phyloP scores from a whole-genome alignment of 1,140 invertebrate genomes.

The Olivierus martensii region DNA sequence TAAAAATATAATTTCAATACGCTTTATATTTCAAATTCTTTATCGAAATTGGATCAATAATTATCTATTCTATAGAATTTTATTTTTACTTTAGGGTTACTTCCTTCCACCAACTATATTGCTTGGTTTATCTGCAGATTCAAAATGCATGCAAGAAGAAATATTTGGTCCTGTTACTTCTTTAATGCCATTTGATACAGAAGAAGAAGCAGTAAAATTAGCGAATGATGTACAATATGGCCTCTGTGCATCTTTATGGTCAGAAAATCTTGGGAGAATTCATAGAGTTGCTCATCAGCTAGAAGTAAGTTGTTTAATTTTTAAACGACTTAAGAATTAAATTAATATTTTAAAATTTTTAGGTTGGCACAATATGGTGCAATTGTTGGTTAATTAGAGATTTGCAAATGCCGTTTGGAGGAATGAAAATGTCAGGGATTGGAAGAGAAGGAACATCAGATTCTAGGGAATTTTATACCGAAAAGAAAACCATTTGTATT shows the following conservation, averaged over 20 bases:
- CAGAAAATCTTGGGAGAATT: conserved; percentile 30
- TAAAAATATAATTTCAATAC: too few species aligned
- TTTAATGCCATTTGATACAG: conserved; percentile 37
- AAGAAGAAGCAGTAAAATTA: conserved; percentile 35
- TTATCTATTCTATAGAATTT: too few species aligned
- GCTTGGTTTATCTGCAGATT: conserved; percentile 31
- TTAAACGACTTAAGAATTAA: too few species aligned
- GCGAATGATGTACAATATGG: conserved; percentile 40
- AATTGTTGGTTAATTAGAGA: conserved; percentile 43
- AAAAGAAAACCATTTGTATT: conserved; percentile 42
- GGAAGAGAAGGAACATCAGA: conserved; percentile 41
- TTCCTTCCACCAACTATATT: conserved; percentile 41
- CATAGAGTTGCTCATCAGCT: conserved; percentile 35
- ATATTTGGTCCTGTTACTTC: conserved; percentile 47
- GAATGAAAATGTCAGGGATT: conserved; percentile 41
- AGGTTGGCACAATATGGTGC: conserved; percentile 46
- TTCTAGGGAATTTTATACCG: conserved; percentile 43
- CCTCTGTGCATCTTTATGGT: conserved; percentile 40
- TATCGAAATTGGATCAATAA: too few species aligned
- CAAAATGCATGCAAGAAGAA: conserved; percentile 41
- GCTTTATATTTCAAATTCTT: too few species aligned
- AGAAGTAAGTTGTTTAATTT: conserved; percentile 23
- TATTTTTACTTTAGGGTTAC: conserved; percentile 40
- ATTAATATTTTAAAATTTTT: conserved; percentile 3
- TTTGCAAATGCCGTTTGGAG: conserved; percentile 47